Base-by-base conservation (phyloP, 2,888 invertebrate genomes). In the Tetheella fluctuosa region DNA sequence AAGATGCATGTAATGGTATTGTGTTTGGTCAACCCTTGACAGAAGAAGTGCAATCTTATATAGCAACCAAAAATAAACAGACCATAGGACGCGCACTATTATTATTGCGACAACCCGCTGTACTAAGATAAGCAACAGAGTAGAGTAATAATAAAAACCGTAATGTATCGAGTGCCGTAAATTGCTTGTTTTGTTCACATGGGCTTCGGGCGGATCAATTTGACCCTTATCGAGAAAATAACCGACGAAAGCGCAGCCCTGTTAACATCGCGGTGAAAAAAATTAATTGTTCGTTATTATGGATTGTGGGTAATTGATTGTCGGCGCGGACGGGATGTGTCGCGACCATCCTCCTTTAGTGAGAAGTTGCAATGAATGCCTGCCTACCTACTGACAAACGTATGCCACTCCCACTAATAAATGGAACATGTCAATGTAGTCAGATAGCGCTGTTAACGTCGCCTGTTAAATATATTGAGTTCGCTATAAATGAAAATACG, bases 221-320 rank as follows among this genome's bases (percentile, higher is more conserved):
- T 88, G 88, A 88, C 87, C 87, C 89, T 89, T 90, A 90, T 89
- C 87, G 85, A 88, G 88, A 90, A 89, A 89, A 90, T 87, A 85
- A 87, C 86, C 81, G 83, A 86, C 85, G 84, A 90, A 89, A 89
- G 85, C 84, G 80, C 76, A 84, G 78, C 80, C 85, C 83, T 86
- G 87, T 88, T 89, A 87, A 81, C 76, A 83, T 81, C 77, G 68
- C 72, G 76, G 73, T 84, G 34, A 86, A 88, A 90, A 89, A 89
- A 89, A 89, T 80, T 89, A 88, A 90, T 88, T 88, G 86, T 87
- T 84, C 70, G 83, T 89, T 88, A 89, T 90, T 90, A 91, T 87
- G 86, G 86, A 89, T 86, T 83, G 85, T 84, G 81, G 81, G 82
- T 88, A 89, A 90, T 88, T 89, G 86, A 90, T 88, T 88, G 84